These are phyloP conservation scores for Macrotus californicus DNA, from an alignment of 2,113 vertebrate genomes.

Conservation along the genomic window DNA sequence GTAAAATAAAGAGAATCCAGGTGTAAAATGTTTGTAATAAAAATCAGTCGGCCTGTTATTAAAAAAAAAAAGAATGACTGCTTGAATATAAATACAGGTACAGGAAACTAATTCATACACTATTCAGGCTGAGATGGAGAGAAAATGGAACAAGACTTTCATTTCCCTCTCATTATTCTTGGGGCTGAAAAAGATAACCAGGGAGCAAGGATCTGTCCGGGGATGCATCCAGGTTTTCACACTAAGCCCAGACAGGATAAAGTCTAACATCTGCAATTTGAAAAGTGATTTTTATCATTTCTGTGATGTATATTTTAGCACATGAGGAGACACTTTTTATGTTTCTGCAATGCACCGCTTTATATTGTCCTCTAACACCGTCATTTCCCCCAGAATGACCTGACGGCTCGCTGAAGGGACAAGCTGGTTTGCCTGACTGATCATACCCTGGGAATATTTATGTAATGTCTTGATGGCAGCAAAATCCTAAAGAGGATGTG, in stretches of 20 bases:
- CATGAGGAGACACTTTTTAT: background rate
- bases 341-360: background rate
- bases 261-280: slow-evolving; percentile 14
- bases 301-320: slow-evolving; percentile 28
- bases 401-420: slow-evolving; percentile 29
- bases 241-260: background rate
- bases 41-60: background rate
- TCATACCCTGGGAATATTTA: slow-evolving; percentile 53
- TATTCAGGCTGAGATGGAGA: background rate
- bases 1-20: background rate
- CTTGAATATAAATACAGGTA: background rate
- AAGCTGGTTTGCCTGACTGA: background rate
- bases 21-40: background rate
- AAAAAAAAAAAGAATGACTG: background rate
- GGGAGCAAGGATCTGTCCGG: background rate
- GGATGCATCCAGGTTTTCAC: background rate
- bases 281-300: slow-evolving; percentile 34
- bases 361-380: background rate
- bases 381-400: slow-evolving; percentile 24
- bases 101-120: background rate
- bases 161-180: background rate
- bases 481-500: slow-evolving; percentile 59
- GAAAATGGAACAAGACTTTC: background rate
- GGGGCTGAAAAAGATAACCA: background rate
- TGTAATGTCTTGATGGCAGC: slow-evolving; percentile 54